phyloP scores from a whole-genome alignment of 2,888 invertebrate species.

The Myopa tessellatipennis region DNA sequence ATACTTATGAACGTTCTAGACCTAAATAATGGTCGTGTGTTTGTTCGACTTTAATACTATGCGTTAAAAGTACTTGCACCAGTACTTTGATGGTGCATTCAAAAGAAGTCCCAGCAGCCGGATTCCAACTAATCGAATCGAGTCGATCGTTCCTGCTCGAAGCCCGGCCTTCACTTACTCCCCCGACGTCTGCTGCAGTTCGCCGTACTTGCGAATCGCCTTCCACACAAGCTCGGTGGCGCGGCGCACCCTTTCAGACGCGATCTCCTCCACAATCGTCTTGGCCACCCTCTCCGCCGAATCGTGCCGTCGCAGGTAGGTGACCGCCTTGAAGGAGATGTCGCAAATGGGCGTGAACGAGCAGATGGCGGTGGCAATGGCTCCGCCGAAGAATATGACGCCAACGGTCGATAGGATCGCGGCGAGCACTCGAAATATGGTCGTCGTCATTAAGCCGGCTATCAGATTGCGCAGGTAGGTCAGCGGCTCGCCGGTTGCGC shows the following conservation, averaged over 20 bases:
- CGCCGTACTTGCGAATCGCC: constrained; percentile 71
- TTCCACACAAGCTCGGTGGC: constrained; percentile 70
- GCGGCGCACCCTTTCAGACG: constrained; percentile 71
- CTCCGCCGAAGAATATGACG: constrained; percentile 70
- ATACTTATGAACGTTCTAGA: too few species aligned
- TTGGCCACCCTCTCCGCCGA: constrained; percentile 60
- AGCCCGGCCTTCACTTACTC: constrained; percentile 30
- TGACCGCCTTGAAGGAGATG: constrained; percentile 65
- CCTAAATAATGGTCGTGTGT: neutral
- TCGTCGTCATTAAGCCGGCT: constrained; percentile 59
- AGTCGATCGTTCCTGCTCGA: neutral
- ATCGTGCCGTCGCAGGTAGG: constrained; percentile 57
- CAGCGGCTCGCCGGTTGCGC: constrained; percentile 46
- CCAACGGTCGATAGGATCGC: constrained; percentile 67
- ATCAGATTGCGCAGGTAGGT: constrained; percentile 55
- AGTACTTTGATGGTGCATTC: neutral
- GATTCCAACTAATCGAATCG: neutral
- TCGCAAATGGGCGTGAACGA: constrained; percentile 72
- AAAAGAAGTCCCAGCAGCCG: neutral
- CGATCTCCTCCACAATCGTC: constrained; percentile 67
- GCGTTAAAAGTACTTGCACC: neutral
- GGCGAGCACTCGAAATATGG: constrained; percentile 68
- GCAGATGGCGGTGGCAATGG: constrained; percentile 71
- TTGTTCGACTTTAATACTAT: neutral
- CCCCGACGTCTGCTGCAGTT: constrained; percentile 57